A percentile compares a stretch with the other conserved stretches of the same genome.
Conservation (phyloP, 2,797 vertebrate genomes). For the Zalophus californianus region DNA sequence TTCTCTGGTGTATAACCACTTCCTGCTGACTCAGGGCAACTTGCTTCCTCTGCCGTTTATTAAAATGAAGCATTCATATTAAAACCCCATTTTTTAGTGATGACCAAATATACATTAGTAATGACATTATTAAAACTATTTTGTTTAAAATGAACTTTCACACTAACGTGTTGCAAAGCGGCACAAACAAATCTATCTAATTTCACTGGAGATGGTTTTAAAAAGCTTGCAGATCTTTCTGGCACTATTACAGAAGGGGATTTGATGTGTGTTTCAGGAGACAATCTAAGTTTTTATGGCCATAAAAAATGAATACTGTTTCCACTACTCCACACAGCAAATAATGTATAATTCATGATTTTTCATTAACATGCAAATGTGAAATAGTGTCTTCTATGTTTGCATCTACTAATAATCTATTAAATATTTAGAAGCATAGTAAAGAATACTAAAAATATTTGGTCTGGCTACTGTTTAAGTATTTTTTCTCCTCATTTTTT, state of each 20-base stretch:
- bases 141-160: constrained; percentile 87
- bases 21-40: constrained; percentile 91
- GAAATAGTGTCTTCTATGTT: constrained; percentile 87
- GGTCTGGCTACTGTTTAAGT: constrained; percentile 80
- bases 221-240: constrained; percentile 82
- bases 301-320: constrained; percentile 86
- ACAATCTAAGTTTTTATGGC: constrained; percentile 84
- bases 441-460: constrained; percentile 87
- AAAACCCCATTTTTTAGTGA: constrained; percentile 85
- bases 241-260: constrained; percentile 78
- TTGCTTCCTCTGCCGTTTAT: constrained; percentile 91
- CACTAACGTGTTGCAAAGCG: constrained; percentile 78
- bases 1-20: constrained; percentile 91
- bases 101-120: constrained; percentile 87
- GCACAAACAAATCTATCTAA: constrained; percentile 85
- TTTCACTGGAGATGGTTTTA: constrained; percentile 80
- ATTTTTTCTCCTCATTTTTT: constrained; percentile 71
- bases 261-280: constrained; percentile 84
- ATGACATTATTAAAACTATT: constrained; percentile 87
- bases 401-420: constrained; percentile 88
- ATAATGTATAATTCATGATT: constrained; percentile 88
- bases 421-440: constrained; percentile 86
- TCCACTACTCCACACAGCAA: constrained; percentile 83
- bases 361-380: constrained; percentile 90
- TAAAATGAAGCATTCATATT: constrained; percentile 89